Base-by-base conservation (phyloP, 2,888 invertebrate genomes). In the Schrankia costaestrigalis region DNA sequence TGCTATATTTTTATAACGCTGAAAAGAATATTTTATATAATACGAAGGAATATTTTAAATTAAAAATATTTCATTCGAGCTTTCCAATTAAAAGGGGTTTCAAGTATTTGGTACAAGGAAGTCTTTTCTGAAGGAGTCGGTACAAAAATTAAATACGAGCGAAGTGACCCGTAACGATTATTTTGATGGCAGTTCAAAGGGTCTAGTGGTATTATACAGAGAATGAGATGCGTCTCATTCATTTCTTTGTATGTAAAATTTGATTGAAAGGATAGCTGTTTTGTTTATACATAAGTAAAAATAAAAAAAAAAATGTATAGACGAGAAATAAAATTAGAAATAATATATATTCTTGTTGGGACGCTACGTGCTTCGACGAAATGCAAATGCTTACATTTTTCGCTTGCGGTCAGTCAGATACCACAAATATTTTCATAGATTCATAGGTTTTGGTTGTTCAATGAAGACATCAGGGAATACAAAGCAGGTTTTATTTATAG, bases 181-280 rank as follows among this genome's bases (percentile, higher is more conserved):
- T 56, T 56, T 55, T 44, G 55, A 57, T 44, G 56, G 51, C 48
- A 55, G 52, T 52, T 55, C 56, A 56, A 56, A 56, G 56, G 39
- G 28, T 29, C 41, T 31, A 36, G 29, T 35, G 35, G 47, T 54
- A 50, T 47, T 51, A 47, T 29, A 34, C 31, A 36, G 37, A 43
- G 41, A 46, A 42, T 11, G 10, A 41, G 44, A 45, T 41, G 41
- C 46, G 43, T 35, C 37, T 40, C 37, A 38, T 41, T 50, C 41
- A 32, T 39, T 41, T 27, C 32, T 31, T 27, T 46, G 38, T 52
- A 26, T 51, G 32, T 39, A 18, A 7, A 11, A 11, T 8, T 11
- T 11, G 3, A 17, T 22, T 6, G 22, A 1, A 6, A 22, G 10
- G 22, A 9, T 12, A 26, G 5, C 27, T 8, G 11, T 9, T 9